These are phyloP conservation scores for Papilio gigon DNA, from an alignment of 2,888 invertebrate species.

Conservation along the genomic window DNA sequence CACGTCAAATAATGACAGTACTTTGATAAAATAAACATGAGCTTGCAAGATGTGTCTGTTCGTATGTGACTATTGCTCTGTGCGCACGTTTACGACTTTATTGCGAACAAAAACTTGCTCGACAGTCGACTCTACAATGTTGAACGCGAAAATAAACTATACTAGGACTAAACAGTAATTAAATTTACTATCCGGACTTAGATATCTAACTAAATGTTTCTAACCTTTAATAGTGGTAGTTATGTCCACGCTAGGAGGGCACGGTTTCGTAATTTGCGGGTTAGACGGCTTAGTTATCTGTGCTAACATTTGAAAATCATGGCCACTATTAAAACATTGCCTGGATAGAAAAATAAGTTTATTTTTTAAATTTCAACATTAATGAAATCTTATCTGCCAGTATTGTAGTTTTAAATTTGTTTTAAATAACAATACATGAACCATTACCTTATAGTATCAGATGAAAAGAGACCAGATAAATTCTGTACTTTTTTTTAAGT, in stretches of 20 bases:
- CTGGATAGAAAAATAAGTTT: neutral
- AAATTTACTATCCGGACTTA: conserved; percentile 74
- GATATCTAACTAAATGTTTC: conserved; percentile 77
- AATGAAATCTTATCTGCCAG: too few species aligned
- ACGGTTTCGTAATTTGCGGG: conserved; percentile 72
- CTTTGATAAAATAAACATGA: conserved; percentile 11
- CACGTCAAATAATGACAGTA: conserved; percentile 6
- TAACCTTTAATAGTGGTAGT: conserved; percentile 75
- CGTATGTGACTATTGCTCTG: conserved; percentile 39
- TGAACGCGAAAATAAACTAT: conserved; percentile 68
- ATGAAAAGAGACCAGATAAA: too few species aligned
- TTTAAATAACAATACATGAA: too few species aligned
- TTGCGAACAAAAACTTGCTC: conserved; percentile 66
- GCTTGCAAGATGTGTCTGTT: conserved; percentile 18
- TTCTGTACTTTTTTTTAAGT: neutral
- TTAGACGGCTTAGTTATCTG: conserved; percentile 60
- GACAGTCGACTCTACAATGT: conserved; percentile 61
- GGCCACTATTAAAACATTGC: conserved; percentile 43
- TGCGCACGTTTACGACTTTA: conserved; percentile 61
- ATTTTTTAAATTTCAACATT: neutral
- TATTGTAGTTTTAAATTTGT: too few species aligned
- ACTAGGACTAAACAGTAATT: conserved; percentile 70
- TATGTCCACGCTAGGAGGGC: conserved; percentile 61
- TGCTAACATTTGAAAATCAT: conserved; percentile 59
- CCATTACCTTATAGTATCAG: too few species aligned